Evolutionary conservation across 2,888 invertebrate species (phyloP).

Genomic region (Leptinotarsa haldemani): DNA sequence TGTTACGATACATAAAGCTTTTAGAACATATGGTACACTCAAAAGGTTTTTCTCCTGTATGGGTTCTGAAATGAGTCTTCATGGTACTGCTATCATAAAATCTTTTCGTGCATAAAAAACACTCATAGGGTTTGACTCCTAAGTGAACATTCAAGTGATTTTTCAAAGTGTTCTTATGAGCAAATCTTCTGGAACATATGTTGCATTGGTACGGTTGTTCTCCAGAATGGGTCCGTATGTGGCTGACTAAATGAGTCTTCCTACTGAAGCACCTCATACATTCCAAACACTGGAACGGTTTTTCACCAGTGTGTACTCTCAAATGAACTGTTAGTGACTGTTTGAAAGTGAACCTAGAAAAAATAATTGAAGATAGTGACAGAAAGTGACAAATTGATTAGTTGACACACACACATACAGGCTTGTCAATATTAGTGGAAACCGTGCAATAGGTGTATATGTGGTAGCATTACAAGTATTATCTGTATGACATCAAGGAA

Average conservation of each 20-base stretch:
- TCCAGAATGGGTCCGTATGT: not conserved
- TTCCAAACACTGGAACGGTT: not conserved
- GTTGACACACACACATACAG: no score
- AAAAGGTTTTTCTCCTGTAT: conserved; percentile 3
- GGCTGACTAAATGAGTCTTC: not conserved
- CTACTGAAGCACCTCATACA: not conserved
- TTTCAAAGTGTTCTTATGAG: not conserved
- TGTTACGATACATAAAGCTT: not conserved
- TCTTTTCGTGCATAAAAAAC: not conserved
- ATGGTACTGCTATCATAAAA: not conserved
- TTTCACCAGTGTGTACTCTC: conserved; percentile 4
- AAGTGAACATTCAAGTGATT: not conserved
- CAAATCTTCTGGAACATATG: not conserved
- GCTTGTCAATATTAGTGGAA: no score
- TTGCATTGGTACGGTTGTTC: conserved; percentile 7
- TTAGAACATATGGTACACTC: not conserved
- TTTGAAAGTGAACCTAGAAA: not conserved
- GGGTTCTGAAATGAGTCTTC: not conserved
- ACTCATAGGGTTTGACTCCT: not conserved
- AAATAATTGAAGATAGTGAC: not conserved
- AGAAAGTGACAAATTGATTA: no score
- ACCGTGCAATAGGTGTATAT: no score
- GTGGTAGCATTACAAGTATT: no score
- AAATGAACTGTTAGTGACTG: not conserved
- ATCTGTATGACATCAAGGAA: no score